Conservation (phyloP, 1,140 invertebrate species). For the Papilio polyxenes region DNA sequence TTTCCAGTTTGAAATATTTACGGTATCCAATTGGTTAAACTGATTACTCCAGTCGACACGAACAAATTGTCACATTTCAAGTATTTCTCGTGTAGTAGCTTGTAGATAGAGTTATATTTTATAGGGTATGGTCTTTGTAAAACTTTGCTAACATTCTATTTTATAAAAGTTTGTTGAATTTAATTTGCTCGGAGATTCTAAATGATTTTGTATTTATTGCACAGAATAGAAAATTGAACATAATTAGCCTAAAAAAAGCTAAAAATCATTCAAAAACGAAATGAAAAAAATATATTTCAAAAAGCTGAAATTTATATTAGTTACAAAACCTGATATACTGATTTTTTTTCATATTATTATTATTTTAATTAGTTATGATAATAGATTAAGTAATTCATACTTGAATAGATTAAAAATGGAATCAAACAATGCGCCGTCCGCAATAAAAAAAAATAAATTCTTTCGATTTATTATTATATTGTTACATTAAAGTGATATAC, state of each 20-base stretch:
- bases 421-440: no score
- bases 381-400: no score
- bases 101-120: conserved; percentile 7
- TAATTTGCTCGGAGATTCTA: not conserved
- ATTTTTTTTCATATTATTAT: no score
- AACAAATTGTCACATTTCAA: conserved; percentile 22
- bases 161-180: not conserved
- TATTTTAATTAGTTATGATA: no score
- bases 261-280: not conserved
- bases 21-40: conserved; percentile 25
- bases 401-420: no score
- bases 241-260: not conserved
- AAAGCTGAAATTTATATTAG: no score
- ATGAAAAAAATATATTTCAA: no score
- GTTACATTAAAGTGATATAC: not conserved
- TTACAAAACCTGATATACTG: no score
- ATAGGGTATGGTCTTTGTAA: not conserved
- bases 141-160: not conserved
- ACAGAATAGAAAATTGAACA: not conserved
- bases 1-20: conserved; percentile 22
- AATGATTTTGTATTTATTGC: not conserved
- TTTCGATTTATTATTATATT: not conserved
- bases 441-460: not conserved
- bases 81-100: not conserved
- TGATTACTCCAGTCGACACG: conserved; percentile 23